A percentile compares a stretch with the other conserved stretches of the same genome.
Conservation (phyloP, 2,797 vertebrate species). For the Pseudochirops cupreus region DNA sequence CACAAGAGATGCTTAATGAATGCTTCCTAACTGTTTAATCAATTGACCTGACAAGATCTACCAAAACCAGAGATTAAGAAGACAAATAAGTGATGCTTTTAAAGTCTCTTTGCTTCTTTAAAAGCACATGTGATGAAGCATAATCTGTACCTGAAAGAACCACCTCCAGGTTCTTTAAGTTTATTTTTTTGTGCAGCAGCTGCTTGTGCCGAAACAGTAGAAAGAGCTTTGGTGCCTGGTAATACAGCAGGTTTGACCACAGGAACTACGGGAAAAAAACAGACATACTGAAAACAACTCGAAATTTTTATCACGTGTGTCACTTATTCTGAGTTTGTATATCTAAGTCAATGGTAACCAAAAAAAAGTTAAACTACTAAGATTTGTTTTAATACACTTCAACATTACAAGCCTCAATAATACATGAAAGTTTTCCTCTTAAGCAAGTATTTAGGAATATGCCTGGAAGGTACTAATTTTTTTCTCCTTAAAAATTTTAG, state of each 20-base stretch:
- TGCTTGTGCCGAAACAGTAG: conserved; percentile 86
- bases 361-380: neutral
- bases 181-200: conserved; percentile 92
- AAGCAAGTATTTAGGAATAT: neutral
- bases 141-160: conserved; percentile 93
- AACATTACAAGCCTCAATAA: too few relatives aligned
- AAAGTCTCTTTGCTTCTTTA: neutral
- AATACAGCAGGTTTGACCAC: conserved; percentile 90
- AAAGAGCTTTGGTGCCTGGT: conserved; percentile 89
- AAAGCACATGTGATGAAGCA: neutral
- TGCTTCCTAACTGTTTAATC: neutral
- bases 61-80: neutral
- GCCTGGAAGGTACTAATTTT: neutral
- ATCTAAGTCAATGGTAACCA: neutral
- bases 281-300: neutral
- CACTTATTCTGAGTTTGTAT: neutral
- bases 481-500: neutral
- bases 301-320: conserved; percentile 37
- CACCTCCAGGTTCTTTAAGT: conserved; percentile 93
- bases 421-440: fast-evolving
- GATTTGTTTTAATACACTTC: neutral
- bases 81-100: neutral
- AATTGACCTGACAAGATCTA: neutral
- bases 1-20: neutral
- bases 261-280: conserved; percentile 86